Evolutionary conservation across 1,140 invertebrate species (phyloP).

Genomic region (Aphelenchoides besseyi): DNA sequence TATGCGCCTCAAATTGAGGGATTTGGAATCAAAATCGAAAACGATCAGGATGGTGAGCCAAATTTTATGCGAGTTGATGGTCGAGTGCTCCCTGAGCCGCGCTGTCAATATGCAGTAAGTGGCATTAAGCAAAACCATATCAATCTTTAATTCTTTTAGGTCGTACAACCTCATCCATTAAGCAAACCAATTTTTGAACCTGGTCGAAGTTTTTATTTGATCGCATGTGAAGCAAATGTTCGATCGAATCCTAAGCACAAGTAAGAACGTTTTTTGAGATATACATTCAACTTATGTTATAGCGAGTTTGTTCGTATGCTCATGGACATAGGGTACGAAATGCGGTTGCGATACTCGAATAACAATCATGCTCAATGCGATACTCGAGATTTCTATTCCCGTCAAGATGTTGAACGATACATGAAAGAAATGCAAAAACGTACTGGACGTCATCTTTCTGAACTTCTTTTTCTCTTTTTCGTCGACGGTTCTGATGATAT

Average conservation of each 20-base stretch:
- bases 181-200: neutral
- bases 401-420: neutral
- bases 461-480: neutral
- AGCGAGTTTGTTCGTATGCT: neutral
- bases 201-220: neutral
- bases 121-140: too few relatives aligned
- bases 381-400: too few relatives aligned
- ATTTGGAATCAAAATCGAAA: constrained; percentile 1
- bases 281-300: neutral
- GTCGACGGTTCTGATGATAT: neutral
- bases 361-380: neutral
- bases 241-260: neutral
- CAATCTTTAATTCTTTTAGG: neutral
- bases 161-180: neutral
- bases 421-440: too few relatives aligned
- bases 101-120: neutral
- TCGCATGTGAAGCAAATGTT: neutral
- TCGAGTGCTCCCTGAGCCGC: neutral
- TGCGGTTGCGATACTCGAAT: neutral
- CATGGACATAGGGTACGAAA: neutral
- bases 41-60: too few relatives aligned
- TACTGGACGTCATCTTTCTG: neutral
- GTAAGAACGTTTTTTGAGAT: neutral
- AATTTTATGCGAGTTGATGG: neutral
- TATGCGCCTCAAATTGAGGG: too few relatives aligned